phyloP scores from a whole-genome alignment of 2,888 invertebrate genomes.

The Tinea pellionella region DNA sequence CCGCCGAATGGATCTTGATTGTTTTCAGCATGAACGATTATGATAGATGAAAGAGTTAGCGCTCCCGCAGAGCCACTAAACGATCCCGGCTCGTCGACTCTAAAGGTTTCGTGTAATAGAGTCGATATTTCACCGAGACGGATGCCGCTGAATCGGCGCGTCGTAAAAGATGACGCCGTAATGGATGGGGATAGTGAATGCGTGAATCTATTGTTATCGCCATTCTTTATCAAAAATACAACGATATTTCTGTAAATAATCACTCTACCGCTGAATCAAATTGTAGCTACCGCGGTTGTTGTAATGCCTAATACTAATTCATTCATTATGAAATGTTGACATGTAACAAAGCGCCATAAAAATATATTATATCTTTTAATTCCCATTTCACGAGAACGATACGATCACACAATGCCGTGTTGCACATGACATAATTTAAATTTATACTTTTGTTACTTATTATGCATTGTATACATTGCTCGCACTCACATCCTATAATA shows the following conservation, averaged over 20 bases:
- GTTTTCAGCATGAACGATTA: slow-evolving; percentile 71
- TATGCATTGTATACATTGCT: too few relatives aligned
- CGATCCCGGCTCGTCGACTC: slow-evolving; percentile 33
- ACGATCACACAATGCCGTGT: slow-evolving; percentile 27
- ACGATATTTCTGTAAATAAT: slow-evolving; percentile 64
- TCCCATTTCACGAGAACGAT: slow-evolving; percentile 31
- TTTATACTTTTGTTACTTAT: neutral
- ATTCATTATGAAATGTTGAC: slow-evolving; percentile 59
- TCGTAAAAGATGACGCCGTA: slow-evolving; percentile 68
- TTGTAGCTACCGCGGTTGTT: too few relatives aligned
- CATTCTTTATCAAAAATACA: slow-evolving; percentile 61
- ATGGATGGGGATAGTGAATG: slow-evolving; percentile 66
- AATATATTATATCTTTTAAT: slow-evolving; percentile 38
- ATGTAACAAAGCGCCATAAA: slow-evolving; percentile 61
- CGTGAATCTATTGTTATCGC: slow-evolving; percentile 68
- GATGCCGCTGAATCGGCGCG: slow-evolving; percentile 35
- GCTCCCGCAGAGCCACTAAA: slow-evolving; percentile 51
- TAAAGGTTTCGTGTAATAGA: slow-evolving; percentile 21
- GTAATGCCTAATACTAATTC: slow-evolving; percentile 63
- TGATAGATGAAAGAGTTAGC: slow-evolving; percentile 71
- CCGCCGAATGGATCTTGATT: slow-evolving; percentile 56
- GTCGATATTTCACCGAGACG: neutral
- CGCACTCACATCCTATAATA: neutral
- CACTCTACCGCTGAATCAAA: slow-evolving; percentile 49
- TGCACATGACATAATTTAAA: slow-evolving; percentile 8